These are phyloP conservation scores for Melopsittacus undulatus DNA, from an alignment of 2,797 vertebrate species.

Conservation along the genomic window DNA sequence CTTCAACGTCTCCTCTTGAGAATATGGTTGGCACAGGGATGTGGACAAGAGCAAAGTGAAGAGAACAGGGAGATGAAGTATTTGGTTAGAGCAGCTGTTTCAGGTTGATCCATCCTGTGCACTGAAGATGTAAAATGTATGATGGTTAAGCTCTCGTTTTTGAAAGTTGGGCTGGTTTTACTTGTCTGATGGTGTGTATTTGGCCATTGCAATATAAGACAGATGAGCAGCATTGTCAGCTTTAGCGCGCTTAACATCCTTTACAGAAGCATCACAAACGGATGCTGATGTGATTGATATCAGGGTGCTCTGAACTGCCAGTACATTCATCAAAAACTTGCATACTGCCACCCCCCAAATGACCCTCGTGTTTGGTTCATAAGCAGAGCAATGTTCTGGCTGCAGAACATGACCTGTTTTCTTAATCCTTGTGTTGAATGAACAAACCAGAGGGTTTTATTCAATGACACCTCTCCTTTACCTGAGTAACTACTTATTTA, in stretches of 20 bases:
- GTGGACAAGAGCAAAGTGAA: neutral
- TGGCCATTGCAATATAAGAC: neutral
- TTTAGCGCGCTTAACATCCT: neutral
- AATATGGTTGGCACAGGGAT: neutral
- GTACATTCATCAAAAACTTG: neutral
- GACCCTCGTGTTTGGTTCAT: neutral
- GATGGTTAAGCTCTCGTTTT: neutral
- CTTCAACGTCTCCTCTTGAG: neutral
- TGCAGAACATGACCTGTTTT: neutral
- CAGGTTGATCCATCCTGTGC: neutral
- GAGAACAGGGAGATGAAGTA: neutral
- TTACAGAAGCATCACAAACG: neutral
- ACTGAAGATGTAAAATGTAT: neutral
- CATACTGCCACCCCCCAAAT: neutral
- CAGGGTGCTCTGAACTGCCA: neutral
- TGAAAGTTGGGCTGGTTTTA: neutral
- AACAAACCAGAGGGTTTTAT: neutral
- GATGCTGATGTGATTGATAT: neutral
- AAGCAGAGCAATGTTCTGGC: too few relatives aligned
- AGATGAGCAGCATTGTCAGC: neutral
- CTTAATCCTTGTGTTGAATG: neutral
- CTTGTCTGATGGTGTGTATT: neutral
- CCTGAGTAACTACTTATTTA: neutral
- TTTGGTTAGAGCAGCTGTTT: neutral
- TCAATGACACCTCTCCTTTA: neutral